These are phyloP conservation scores for Maniola hyperantus DNA, from an alignment of 2,888 invertebrate species.

Conservation along the genomic window DNA sequence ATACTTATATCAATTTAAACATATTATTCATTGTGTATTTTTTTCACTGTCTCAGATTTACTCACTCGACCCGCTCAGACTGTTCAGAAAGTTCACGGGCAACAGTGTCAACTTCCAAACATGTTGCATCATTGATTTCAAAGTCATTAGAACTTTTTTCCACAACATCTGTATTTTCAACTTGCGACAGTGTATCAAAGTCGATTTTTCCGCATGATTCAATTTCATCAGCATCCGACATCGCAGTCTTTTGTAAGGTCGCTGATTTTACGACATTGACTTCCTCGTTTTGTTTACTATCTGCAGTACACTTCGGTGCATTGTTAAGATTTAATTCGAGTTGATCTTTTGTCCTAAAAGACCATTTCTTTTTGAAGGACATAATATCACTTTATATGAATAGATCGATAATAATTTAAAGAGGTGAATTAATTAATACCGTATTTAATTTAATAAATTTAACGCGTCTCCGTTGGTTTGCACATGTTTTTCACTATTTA, in stretches of 20 bases:
- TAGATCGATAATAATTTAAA: constrained; percentile 8
- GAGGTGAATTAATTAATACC: background rate
- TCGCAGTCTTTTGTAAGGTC: constrained; percentile 31
- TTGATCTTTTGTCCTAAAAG: constrained; percentile 44
- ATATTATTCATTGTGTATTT: too few species aligned
- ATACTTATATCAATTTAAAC: too few species aligned
- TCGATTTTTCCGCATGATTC: constrained; percentile 17
- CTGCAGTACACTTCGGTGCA: constrained; percentile 18
- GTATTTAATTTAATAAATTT: constrained; percentile 16
- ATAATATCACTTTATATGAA: constrained; percentile 40
- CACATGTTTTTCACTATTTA: background rate
- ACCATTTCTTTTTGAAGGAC: constrained; percentile 50
- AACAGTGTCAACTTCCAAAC: constrained; percentile 1
- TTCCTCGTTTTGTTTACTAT: constrained; percentile 36
- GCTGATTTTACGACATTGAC: constrained; percentile 24
- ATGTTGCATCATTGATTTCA: constrained; percentile 1
- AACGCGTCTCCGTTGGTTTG: background rate
- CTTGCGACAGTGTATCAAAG: constrained; percentile 30
- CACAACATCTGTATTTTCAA: constrained; percentile 20
- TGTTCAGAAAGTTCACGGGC: constrained; percentile 8
- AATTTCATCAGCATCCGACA: constrained; percentile 32
- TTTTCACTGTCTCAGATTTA: background rate
- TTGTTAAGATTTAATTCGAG: constrained; percentile 19
- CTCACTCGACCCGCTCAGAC: constrained; percentile 10
- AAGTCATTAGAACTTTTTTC: constrained; percentile 8